Percentiles rank a stretch among this genome's conserved stretches.
Conservation (phyloP, 2,113 vertebrate genomes). For the Glareola pratincola region DNA sequence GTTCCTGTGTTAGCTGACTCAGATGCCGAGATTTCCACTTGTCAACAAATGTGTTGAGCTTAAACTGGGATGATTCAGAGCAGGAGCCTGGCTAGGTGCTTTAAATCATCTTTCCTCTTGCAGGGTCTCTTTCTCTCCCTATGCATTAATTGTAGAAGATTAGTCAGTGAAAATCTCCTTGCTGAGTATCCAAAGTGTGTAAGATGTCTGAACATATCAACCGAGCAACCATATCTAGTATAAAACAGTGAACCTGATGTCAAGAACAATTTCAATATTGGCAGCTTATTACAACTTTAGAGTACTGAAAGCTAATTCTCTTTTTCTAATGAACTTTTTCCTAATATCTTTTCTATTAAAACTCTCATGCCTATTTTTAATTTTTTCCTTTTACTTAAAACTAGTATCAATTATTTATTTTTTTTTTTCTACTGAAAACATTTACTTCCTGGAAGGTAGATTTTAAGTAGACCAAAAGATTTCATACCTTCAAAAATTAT, state of each 20-base stretch:
- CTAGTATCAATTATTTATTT: background rate
- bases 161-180: background rate
- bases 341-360: background rate
- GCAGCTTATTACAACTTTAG: background rate
- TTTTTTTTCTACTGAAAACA: background rate
- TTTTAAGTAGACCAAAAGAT: background rate
- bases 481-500: background rate
- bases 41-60: background rate
- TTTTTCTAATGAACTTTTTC: background rate
- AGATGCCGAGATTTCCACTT: background rate
- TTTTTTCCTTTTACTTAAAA: background rate
- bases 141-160: background rate
- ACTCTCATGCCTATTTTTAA: rapidly evolving
- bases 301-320: background rate
- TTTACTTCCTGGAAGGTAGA: rapidly evolving
- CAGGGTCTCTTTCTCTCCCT: background rate
- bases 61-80: background rate
- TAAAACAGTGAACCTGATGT: background rate
- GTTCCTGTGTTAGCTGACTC: background rate
- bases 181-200: background rate
- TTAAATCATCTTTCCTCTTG: background rate
- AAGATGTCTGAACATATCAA: background rate
- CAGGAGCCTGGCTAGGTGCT: background rate
- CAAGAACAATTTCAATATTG: background rate
- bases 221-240: background rate